Evolutionary conservation across 2,888 invertebrate species (phyloP).

Genomic region (Agrotis ipsilon): DNA sequence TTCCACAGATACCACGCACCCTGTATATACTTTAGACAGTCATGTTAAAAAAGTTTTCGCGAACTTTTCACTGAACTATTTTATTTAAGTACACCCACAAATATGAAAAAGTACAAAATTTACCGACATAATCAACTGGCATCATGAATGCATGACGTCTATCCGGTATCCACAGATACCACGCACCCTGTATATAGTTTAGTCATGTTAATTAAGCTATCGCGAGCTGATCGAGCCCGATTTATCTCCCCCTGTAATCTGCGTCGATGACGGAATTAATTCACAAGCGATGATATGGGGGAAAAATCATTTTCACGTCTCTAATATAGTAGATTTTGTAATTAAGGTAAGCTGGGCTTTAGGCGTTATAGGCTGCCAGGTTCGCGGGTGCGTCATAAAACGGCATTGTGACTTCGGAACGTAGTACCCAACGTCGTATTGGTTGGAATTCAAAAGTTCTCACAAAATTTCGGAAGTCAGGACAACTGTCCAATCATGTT

Average conservation of each 20-base stretch:
- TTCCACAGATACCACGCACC: constrained; percentile 21
- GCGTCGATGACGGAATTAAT: constrained; percentile 65
- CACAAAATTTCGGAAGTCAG: no score
- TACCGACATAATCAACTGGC: background rate
- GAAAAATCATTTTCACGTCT: constrained; percentile 52
- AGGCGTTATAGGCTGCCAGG: no score
- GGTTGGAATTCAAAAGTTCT: no score
- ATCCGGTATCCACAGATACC: constrained; percentile 11
- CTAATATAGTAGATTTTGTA: constrained; percentile 31
- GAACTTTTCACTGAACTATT: background rate
- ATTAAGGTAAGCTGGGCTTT: background rate
- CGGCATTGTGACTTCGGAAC: no score
- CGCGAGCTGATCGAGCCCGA: constrained; percentile 61
- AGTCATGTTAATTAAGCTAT: constrained; percentile 71
- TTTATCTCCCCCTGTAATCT: constrained; percentile 71
- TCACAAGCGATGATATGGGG: constrained; percentile 46
- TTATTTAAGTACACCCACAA: background rate
- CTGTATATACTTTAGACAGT: constrained; percentile 16
- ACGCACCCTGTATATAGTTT: constrained; percentile 37
- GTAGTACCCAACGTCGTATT: no score
- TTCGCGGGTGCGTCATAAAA: no score
- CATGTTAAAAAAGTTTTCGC: background rate
- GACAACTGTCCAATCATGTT: no score
- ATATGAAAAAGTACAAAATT: background rate
- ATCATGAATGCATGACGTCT: background rate